Evolutionary conservation across 2,113 vertebrate genomes (phyloP), one percentile per base, ranked within the genome.

Genomic region (Mirza zaza): DNA sequence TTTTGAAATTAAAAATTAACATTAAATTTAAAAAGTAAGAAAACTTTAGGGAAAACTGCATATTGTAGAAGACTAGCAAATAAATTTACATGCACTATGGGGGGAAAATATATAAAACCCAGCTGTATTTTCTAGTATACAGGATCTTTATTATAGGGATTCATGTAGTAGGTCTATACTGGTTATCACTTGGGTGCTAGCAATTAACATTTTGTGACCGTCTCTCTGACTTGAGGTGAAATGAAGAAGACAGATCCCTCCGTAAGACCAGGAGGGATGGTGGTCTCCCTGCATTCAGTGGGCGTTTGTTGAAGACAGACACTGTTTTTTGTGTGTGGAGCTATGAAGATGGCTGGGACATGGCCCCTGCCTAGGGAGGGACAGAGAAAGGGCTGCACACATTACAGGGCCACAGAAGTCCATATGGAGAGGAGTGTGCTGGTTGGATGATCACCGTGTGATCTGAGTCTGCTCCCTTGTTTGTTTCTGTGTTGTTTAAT

Each of bases 171-270:
- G 20, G 36, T 34, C 23, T 77, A 0, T 55, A 0, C n/a, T 5
- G 5, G 25, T 52, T 80, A 36, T 45, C 65, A 5, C 21, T 29
- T 48, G 36, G 29, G 1, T 57, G 14, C 42, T 45, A 12, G 23
- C 11, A 2, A 34, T 34, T 52, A 36, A 55, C 61, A 42, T 59
- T 50, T 45, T 18, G 27, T 23, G 14, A 59, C 32, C 21, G 8
- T 73, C 57, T 34, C 57, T 77, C 93, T 90, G 11, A 25, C 15
- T 36, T 23, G 45, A 57, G 55, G 42, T 90, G 90, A 92, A 61
- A 90, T 92, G 94, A 32, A 80, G 42, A 96, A 92, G 87, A 45
- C 17, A 25, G 86, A 55, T 17, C 52, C 52, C 52, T 52, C 50
- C 5, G 14, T 52, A 3, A 52, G 52, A 18, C 15, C 52, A 55